These are phyloP conservation scores for Bibio marci DNA, from an alignment of 2,888 invertebrate species.

Conservation along the genomic window DNA sequence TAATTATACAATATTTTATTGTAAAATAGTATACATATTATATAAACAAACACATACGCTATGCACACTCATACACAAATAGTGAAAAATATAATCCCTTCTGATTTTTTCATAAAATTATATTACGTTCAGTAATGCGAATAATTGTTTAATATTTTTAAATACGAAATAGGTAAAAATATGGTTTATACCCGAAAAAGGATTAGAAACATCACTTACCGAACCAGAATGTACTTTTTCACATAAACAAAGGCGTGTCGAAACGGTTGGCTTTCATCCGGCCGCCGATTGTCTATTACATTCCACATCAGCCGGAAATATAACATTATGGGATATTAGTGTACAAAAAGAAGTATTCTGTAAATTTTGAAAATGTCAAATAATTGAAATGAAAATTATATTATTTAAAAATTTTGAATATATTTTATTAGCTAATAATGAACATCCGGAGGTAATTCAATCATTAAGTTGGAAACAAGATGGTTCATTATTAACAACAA, in stretches of 20 bases:
- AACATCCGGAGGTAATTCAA: constrained; percentile 76
- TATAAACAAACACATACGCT: background rate
- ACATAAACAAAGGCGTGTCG: constrained; percentile 69
- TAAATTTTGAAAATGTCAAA: no score
- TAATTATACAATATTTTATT: constrained; percentile 23
- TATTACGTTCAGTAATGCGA: background rate
- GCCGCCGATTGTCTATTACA: constrained; percentile 78
- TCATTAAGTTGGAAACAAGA: constrained; percentile 82
- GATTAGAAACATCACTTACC: constrained; percentile 56
- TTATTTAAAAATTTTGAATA: background rate
- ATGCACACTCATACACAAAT: background rate
- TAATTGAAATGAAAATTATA: no score
- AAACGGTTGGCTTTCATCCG: constrained; percentile 83
- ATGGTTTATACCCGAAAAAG: constrained; percentile 76
- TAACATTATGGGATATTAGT: constrained; percentile 75
- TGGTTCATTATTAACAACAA: constrained; percentile 58
- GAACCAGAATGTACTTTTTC: constrained; percentile 68
- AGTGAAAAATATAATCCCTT: background rate
- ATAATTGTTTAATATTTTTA: constrained; percentile 9
- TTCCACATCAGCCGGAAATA: constrained; percentile 62
- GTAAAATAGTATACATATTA: no score
- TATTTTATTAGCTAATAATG: constrained; percentile 37
- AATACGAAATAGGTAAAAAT: constrained; percentile 79
- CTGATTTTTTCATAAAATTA: constrained; percentile 1
- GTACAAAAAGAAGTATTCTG: constrained; percentile 66